Percentiles rank a stretch among this genome's conserved stretches.
These are phyloP conservation scores for Pachyseris speciosa DNA, from an alignment of 64 coral and sea anemone species.

Conservation along the genomic window DNA sequence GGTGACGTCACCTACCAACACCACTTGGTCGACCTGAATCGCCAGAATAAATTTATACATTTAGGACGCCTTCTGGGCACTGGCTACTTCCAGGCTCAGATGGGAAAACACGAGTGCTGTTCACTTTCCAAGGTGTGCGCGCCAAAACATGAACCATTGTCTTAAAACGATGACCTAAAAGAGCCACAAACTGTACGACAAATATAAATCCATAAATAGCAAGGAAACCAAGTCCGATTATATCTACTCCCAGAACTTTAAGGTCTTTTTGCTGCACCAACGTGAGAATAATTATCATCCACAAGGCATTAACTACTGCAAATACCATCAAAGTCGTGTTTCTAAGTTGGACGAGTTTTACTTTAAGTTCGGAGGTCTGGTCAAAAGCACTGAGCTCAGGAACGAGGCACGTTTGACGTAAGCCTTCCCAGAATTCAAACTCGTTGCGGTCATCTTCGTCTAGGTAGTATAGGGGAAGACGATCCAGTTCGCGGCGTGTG, in stretches of 20 bases:
- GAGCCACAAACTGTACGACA: slow-evolving; percentile 55
- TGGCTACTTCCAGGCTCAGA: background rate
- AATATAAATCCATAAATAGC: slow-evolving; percentile 66
- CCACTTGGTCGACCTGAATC: too few relatives aligned
- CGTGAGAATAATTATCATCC: slow-evolving; percentile 48
- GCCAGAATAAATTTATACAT: too few relatives aligned
- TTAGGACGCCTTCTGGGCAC: too few relatives aligned
- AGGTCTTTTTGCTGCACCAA: slow-evolving; percentile 44
- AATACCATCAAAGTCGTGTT: slow-evolving; percentile 49
- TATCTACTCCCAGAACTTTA: slow-evolving; percentile 64
- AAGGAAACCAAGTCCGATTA: slow-evolving; percentile 63
- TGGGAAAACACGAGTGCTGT: background rate
- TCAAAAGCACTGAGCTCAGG: slow-evolving; percentile 73
- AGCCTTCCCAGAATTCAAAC: slow-evolving; percentile 73
- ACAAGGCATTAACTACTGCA: slow-evolving; percentile 43
- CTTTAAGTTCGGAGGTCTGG: slow-evolving; percentile 54
- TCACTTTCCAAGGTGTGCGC: slow-evolving; percentile 53
- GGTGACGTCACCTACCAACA: too few relatives aligned
- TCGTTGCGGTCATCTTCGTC: slow-evolving; percentile 47
- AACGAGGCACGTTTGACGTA: slow-evolving; percentile 41
- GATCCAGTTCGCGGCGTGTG: slow-evolving; percentile 59
- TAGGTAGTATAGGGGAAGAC: slow-evolving; percentile 37
- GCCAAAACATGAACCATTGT: slow-evolving; percentile 74
- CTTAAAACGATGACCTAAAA: slow-evolving; percentile 58
- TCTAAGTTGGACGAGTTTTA: slow-evolving; percentile 38